These are phyloP conservation scores for Athene noctua DNA, from an alignment of 2,113 vertebrate species.

Conservation along the genomic window DNA sequence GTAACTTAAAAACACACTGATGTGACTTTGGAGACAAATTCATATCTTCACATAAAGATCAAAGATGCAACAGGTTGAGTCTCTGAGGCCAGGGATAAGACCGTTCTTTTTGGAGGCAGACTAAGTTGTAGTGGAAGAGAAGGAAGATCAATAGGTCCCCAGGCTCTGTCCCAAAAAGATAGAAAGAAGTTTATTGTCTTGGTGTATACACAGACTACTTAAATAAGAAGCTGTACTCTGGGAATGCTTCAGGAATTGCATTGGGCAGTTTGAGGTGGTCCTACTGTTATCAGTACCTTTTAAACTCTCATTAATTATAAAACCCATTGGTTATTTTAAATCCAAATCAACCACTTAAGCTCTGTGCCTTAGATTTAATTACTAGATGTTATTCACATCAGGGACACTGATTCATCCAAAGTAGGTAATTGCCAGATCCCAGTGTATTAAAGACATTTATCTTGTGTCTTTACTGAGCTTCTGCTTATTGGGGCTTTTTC, in stretches of 20 bases:
- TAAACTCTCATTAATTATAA: neutral
- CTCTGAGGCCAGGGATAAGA: neutral
- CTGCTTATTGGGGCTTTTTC: neutral
- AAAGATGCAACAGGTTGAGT: neutral
- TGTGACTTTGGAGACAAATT: neutral
- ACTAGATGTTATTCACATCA: neutral
- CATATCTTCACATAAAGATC: neutral
- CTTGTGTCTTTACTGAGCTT: neutral
- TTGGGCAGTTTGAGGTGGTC: neutral
- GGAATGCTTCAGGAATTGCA: neutral
- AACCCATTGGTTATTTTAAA: neutral
- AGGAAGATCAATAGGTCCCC: neutral
- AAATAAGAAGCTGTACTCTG: neutral
- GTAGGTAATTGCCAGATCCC: neutral
- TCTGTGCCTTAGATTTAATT: constrained; percentile 3
- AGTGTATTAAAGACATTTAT: neutral
- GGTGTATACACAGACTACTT: neutral
- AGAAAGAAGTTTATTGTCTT: neutral
- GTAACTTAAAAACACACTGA: neutral
- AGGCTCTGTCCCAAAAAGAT: neutral
- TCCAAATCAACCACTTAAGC: neutral
- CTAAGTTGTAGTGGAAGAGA: neutral
- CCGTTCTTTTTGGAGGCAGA: neutral
- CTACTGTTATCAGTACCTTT: neutral
- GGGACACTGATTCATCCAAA: neutral